phyloP scores from a whole-genome alignment of 2,113 vertebrate genomes.

The Dissostichus mawsoni region DNA sequence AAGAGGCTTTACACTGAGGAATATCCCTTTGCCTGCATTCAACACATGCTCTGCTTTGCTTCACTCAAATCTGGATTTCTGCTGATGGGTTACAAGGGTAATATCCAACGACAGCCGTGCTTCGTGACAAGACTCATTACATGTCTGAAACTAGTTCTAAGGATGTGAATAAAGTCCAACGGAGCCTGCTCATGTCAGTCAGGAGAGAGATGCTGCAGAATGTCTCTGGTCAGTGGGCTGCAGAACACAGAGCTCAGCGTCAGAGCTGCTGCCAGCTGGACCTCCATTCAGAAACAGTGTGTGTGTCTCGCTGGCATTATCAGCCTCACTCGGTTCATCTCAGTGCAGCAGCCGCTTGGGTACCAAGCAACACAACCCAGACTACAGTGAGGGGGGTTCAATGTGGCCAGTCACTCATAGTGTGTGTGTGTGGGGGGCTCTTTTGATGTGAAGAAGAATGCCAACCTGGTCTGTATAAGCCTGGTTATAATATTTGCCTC shows the following conservation, averaged over 20 bases:
- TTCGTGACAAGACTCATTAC: constrained; percentile 8
- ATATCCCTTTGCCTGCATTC: constrained; percentile 36
- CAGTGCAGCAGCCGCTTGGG: constrained; percentile 33
- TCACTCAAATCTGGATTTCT: not conserved
- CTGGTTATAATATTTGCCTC: constrained; percentile 11
- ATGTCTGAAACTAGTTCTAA: not conserved
- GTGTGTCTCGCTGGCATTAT: constrained; percentile 22
- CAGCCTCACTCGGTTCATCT: constrained; percentile 24
- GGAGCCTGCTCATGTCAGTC: constrained; percentile 21
- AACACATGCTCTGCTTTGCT: constrained; percentile 44
- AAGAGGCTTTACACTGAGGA: constrained; percentile 5
- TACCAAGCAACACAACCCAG: constrained; percentile 21
- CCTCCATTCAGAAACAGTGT: constrained; percentile 31
- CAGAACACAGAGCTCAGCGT: constrained; percentile 28
- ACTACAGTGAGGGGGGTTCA: not conserved
- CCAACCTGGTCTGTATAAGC: constrained; percentile 29
- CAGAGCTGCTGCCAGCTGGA: constrained; percentile 35
- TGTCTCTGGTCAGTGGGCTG: constrained; percentile 32
- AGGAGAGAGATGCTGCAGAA: constrained; percentile 41
- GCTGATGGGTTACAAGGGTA: not conserved
- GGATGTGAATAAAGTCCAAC: not conserved
- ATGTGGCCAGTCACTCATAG: too few relatives aligned
- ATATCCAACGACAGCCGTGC: not conserved
- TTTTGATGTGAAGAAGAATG: constrained; percentile 32
- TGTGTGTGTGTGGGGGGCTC: not conserved